These are phyloP conservation scores for Bos indicus DNA, from an alignment of 2,113 vertebrate species.

Conservation along the genomic window DNA sequence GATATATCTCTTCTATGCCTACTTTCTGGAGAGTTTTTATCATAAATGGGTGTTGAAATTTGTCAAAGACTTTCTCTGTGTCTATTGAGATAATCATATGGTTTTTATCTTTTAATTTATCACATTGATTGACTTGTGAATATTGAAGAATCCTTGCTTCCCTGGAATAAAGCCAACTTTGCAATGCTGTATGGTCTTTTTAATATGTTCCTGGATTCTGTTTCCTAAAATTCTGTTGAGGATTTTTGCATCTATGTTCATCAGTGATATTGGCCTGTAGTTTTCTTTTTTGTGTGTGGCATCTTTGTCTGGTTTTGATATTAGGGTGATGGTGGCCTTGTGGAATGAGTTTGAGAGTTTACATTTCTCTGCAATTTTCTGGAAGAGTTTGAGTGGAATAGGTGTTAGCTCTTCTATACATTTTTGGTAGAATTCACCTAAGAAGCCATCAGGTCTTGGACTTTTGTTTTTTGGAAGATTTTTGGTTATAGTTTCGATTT, in stretches of 20 bases:
- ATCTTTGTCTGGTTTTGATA: neutral
- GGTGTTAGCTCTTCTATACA: neutral
- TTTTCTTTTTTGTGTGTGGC: neutral
- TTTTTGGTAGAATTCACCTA: neutral
- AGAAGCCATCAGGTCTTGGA: neutral
- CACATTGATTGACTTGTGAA: neutral
- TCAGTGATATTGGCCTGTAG: neutral
- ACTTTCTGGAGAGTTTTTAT: neutral
- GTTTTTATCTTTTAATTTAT: neutral
- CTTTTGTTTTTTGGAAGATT: neutral
- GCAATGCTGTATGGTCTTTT: neutral
- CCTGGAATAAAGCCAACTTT: neutral
- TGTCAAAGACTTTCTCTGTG: neutral
- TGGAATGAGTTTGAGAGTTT: neutral
- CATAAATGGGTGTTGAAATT: neutral
- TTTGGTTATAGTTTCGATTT: neutral
- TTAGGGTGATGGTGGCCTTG: neutral
- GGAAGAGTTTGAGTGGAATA: neutral
- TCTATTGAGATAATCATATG: neutral
- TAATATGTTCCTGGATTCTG: neutral
- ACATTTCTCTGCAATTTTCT: neutral
- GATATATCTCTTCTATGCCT: neutral
- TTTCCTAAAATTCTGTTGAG: neutral
- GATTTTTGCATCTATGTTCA: neutral
- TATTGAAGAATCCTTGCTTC: neutral